Evolutionary conservation across 2,113 vertebrate genomes (phyloP).

Genomic region (Grus americana): DNA sequence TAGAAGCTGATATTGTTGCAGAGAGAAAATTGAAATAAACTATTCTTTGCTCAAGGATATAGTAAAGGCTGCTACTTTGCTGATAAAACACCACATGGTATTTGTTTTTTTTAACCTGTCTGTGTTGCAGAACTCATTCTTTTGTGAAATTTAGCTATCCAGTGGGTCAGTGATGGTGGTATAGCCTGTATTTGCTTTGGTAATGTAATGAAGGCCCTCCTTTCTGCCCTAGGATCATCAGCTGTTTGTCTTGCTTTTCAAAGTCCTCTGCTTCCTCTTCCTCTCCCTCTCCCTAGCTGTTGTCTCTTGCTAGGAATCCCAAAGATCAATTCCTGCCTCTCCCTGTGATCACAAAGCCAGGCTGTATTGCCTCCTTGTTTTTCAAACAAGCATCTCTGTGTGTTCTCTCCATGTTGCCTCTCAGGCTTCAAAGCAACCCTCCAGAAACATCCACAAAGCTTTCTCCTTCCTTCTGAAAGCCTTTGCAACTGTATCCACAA

Average conservation of each 20-base stretch:
- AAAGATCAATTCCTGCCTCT: neutral
- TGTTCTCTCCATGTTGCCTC: neutral
- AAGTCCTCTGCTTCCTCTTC: neutral
- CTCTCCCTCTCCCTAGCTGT: neutral
- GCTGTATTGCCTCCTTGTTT: neutral
- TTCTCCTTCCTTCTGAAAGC: neutral
- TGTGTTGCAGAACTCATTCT: neutral
- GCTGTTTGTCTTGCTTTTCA: neutral
- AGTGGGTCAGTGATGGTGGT: neutral
- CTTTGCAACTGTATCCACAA: neutral
- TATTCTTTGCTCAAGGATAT: neutral
- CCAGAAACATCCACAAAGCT: neutral
- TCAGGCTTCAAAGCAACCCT: constrained; percentile 13
- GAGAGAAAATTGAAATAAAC: neutral
- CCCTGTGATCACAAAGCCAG: neutral
- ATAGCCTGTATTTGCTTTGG: neutral
- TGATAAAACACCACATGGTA: neutral
- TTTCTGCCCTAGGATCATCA: neutral
- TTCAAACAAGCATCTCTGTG: neutral
- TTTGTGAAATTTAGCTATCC: neutral
- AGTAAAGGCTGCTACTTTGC: neutral
- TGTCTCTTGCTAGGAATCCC: neutral
- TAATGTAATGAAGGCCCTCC: neutral
- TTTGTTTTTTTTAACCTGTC: neutral
- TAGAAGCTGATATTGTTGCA: neutral